A percentile compares a stretch with the other conserved stretches of the same genome.
phyloP scores from a whole-genome alignment of 2,888 invertebrate genomes.

The Meandrusa payeni region DNA sequence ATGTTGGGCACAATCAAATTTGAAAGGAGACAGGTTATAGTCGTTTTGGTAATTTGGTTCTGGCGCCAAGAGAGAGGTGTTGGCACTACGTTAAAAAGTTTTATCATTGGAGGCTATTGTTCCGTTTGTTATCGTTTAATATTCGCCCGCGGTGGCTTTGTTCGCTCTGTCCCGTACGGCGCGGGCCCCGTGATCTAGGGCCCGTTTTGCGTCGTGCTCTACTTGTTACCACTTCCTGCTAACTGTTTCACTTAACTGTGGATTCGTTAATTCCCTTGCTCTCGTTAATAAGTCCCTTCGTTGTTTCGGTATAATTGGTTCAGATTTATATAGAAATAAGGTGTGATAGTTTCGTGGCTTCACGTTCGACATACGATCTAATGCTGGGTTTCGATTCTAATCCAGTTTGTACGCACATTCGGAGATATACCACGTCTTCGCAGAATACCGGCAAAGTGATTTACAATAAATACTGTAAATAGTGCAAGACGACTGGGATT shows the following conservation, averaged over 20 bases:
- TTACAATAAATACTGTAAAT: too few species aligned
- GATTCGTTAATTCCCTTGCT: conserved; percentile 9
- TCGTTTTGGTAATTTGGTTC: conserved; percentile 67
- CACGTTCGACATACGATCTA: too few species aligned
- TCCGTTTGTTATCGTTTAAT: conserved; percentile 39
- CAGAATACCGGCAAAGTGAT: too few species aligned
- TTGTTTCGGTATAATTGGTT: too few species aligned
- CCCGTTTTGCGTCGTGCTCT: conserved; percentile 5
- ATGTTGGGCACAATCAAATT: conserved; percentile 78
- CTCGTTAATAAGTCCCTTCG: background rate
- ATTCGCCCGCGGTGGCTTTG: conserved; percentile 29
- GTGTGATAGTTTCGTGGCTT: too few species aligned
- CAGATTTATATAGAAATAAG: too few species aligned
- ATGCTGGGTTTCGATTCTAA: too few species aligned
- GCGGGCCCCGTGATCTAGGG: conserved; percentile 6
- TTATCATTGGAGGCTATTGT: conserved; percentile 42
- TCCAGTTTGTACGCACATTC: too few species aligned
- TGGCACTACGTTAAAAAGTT: conserved; percentile 51
- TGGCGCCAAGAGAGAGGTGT: conserved; percentile 69
- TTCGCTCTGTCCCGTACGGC: conserved; percentile 14
- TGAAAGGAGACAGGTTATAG: conserved; percentile 74
- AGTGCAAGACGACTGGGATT: too few species aligned
- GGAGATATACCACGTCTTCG: too few species aligned
- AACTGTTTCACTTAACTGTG: conserved; percentile 13
- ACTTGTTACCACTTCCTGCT: conserved; percentile 12